Evolutionary conservation across 2,797 vertebrate species (phyloP), one percentile per base, ranked within the genome.

Genomic region (Bradypodion pumilum): DNA sequence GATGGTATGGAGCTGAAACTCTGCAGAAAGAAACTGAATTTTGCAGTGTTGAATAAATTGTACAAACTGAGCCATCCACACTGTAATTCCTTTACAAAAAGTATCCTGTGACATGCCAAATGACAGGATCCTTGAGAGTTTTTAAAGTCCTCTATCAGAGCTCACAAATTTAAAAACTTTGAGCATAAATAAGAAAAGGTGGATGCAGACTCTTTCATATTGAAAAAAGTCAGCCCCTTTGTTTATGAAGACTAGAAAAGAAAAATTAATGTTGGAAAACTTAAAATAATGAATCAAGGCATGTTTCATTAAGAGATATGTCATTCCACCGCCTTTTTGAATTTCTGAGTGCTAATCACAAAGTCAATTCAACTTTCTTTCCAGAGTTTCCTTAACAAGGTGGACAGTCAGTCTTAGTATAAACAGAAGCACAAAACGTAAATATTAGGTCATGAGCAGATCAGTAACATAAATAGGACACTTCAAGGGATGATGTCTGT

Each of bases 401-500:
- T 10, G 29, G 80, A 69, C 63, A 85, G 78, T 85, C 62, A 80
- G 35, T 66, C 83, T 77, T 35, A 78, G 69, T 29, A 62, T 1
- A 83, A 88, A 85, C 13, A 78, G 72, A 89, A 74, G 32, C 60
- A 81, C 0, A 46, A 62, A 72, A 68, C 32, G 65, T 74, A 84
- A 90, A 62, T 85, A 82, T 78, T 35, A 70, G 70, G 37, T 77
- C 85, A 83, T 10, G 27, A 82, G 76, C 87, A 86, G 37, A 89
- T 78, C 1, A 56, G 32, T 42, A 91, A 85, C 25, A 85, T 29
- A 89, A 80, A 0, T 60, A 62, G 69, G 59, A 86, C 80, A 78
- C 4, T 69, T 80, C 52, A 85, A 27, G 25, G 7, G 49, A 35
- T 59, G 62, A 40, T 76, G 37, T n/a, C 78, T 85, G 60, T 73